These are phyloP conservation scores for Pachypanchax playfairii DNA, from an alignment of 2,113 vertebrate genomes.

Conservation along the genomic window DNA sequence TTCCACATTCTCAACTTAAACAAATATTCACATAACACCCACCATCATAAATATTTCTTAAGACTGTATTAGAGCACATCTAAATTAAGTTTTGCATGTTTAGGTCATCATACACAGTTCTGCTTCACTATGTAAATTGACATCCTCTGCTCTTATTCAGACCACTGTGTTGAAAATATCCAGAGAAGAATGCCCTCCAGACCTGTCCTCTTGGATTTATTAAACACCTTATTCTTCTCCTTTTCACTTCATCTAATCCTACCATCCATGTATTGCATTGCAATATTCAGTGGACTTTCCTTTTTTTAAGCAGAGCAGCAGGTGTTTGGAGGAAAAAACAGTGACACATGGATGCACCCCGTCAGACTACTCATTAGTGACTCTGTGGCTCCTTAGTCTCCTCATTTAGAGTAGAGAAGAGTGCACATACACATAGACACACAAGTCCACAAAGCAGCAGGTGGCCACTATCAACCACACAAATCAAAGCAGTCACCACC, in stretches of 20 bases:
- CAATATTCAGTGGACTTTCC: conserved; percentile 11
- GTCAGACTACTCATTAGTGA: conserved; percentile 61
- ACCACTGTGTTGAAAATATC: not conserved
- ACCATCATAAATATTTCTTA: too few relatives aligned
- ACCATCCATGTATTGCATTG: conserved; percentile 11
- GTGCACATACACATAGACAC: conserved; percentile 5
- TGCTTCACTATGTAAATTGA: not conserved
- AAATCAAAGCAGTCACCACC: conserved; percentile 51
- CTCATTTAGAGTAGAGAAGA: conserved; percentile 47
- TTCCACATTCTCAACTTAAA: too few relatives aligned
- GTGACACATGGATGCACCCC: conserved; percentile 58
- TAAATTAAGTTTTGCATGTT: not conserved
- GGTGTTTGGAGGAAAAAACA: conserved; percentile 60
- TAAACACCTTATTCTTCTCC: conserved; percentile 9
- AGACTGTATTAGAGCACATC: too few relatives aligned
- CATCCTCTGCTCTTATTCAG: not conserved
- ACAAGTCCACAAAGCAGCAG: conserved; percentile 41
- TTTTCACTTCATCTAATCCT: not conserved
- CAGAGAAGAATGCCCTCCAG: conserved; percentile 6
- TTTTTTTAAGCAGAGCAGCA: conserved; percentile 50
- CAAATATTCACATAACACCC: too few relatives aligned
- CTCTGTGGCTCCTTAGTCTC: conserved; percentile 56
- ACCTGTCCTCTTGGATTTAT: conserved; percentile 20
- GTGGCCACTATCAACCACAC: conserved; percentile 46
- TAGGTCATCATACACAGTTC: not conserved